These are phyloP conservation scores for Odontocolon sp. DNA, from an alignment of 2,888 invertebrate genomes.

Conservation along the genomic window DNA sequence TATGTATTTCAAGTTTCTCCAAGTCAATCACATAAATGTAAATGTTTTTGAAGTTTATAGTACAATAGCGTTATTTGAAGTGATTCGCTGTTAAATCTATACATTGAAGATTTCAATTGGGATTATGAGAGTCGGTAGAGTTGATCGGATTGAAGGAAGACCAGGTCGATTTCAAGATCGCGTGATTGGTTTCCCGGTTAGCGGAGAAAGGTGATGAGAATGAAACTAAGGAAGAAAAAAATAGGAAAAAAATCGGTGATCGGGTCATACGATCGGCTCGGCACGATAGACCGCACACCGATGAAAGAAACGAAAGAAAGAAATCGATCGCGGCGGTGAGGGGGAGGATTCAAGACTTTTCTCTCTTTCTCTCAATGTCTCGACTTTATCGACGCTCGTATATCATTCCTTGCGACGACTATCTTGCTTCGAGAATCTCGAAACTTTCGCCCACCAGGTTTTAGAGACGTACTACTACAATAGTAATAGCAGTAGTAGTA, in stretches of 20 bases:
- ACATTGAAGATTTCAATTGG: constrained; percentile 29
- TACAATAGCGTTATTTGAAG: not conserved
- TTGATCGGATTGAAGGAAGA: constrained; percentile 19
- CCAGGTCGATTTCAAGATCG: constrained; percentile 65
- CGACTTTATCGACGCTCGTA: constrained; percentile 78
- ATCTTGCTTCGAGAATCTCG: constrained; percentile 75
- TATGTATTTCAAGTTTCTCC: too few species aligned
- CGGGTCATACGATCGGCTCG: constrained; percentile 51
- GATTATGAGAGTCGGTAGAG: constrained; percentile 40
- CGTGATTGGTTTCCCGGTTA: constrained; percentile 64
- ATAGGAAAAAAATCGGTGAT: constrained; percentile 33
- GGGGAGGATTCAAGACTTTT: constrained; percentile 43
- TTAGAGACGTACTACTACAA: constrained; percentile 55
- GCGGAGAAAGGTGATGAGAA: constrained; percentile 46
- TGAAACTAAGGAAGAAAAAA: constrained; percentile 33
- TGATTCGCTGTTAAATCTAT: not conserved
- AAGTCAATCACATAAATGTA: too few species aligned
- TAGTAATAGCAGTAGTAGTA: constrained; percentile 38
- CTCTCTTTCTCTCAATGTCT: constrained; percentile 75
- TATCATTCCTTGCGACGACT: constrained; percentile 76
- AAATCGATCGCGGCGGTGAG: constrained; percentile 58
- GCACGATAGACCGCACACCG: constrained; percentile 59
- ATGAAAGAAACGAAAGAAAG: constrained; percentile 59
- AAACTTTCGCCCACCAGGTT: constrained; percentile 66
- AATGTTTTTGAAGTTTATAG: not conserved